Percentiles rank a stretch among this genome's conserved stretches.
Conservation (phyloP, 2,888 invertebrate species). For the Drosophila austrosaltans region DNA sequence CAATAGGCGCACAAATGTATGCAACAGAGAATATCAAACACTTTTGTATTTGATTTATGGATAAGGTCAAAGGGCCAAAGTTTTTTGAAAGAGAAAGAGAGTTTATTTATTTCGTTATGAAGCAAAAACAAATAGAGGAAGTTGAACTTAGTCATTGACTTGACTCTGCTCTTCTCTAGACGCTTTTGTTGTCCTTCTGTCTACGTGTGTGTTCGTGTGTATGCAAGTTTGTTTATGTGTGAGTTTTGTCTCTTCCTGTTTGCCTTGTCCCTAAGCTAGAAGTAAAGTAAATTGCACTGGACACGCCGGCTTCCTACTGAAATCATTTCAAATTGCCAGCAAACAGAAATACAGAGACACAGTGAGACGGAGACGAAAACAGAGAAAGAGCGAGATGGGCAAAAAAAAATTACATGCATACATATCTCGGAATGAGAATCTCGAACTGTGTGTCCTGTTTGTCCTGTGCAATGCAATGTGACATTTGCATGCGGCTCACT, state of each 20-base stretch:
- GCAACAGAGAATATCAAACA: slow-evolving; percentile 30
- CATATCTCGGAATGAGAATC: slow-evolving; percentile 14
- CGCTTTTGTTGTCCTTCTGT: neutral
- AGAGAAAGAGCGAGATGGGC: slow-evolving; percentile 16
- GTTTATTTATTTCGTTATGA: slow-evolving; percentile 12
- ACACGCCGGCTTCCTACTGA: slow-evolving; percentile 73
- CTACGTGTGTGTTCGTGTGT: slow-evolving; percentile 20
- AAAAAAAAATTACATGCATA: slow-evolving; percentile 27
- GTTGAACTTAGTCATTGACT: slow-evolving; percentile 56
- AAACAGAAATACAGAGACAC: slow-evolving; percentile 32
- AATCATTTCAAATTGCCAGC: slow-evolving; percentile 77
- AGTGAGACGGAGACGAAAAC: slow-evolving; percentile 34
- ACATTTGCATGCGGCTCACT: slow-evolving; percentile 74
- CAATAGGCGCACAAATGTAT: slow-evolving; percentile 47
- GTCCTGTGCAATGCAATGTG: slow-evolving; percentile 59
- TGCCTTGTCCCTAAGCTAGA: slow-evolving; percentile 44
- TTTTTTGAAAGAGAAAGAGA: slow-evolving; percentile 39
- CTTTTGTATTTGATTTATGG: slow-evolving; percentile 28
- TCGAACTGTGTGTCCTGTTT: slow-evolving; percentile 23
- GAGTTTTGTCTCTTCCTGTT: slow-evolving; percentile 61
- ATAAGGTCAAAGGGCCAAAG: slow-evolving; percentile 52
- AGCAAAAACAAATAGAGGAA: slow-evolving; percentile 60
- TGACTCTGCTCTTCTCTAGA: slow-evolving; percentile 11
- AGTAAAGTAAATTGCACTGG: slow-evolving; percentile 72
- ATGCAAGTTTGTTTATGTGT: slow-evolving; percentile 43